phyloP scores from a whole-genome alignment of 2,888 invertebrate genomes.

The Himalopsyche japonica region DNA sequence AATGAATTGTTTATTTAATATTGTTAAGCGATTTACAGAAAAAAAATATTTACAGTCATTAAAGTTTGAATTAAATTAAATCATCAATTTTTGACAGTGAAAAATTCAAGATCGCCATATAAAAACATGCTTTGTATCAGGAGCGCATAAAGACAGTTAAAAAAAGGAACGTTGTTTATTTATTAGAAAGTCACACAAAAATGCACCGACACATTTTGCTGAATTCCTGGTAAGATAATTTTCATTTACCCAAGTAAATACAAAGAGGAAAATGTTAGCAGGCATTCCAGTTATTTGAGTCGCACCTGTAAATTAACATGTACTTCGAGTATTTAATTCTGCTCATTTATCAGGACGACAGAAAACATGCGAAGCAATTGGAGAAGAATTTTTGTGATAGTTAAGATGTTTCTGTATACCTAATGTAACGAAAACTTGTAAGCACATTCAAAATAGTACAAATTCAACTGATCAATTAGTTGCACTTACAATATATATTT shows the following conservation, averaged over 20 bases:
- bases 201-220: background rate
- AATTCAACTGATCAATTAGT: too few species aligned
- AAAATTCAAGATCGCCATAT: too few species aligned
- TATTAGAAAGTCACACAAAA: background rate
- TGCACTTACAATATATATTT: too few species aligned
- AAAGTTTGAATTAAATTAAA: too few species aligned
- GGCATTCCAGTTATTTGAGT: background rate
- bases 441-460: too few species aligned
- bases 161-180: background rate
- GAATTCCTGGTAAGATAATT: background rate
- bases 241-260: background rate
- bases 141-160: too few species aligned
- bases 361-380: background rate
- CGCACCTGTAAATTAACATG: slow-evolving; percentile 1
- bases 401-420: background rate
- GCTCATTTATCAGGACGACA: background rate
- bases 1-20: too few species aligned
- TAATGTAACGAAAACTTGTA: too few species aligned
- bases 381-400: background rate
- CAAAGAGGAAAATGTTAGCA: background rate
- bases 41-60: too few species aligned
- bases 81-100: too few species aligned
- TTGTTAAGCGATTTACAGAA: too few species aligned
- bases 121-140: too few species aligned
- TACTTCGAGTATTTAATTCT: background rate